Base-by-base conservation (phyloP, 2,113 vertebrate species). In the Hassar affinis region DNA sequence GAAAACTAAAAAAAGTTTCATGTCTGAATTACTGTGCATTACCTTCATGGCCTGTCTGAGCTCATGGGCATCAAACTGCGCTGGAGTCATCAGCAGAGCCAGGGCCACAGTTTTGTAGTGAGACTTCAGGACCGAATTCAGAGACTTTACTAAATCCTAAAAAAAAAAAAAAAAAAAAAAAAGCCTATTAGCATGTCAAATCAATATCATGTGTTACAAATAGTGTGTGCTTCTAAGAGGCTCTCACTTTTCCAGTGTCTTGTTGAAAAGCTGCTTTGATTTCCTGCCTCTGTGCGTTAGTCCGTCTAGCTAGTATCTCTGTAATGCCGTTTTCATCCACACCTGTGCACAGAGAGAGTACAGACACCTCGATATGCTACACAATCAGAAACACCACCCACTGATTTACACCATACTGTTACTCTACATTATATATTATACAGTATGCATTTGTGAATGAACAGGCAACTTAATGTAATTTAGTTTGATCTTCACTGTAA, bases 301-400 rank as follows among this genome's bases (percentile, higher is more conserved):
- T 96, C 88, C 96, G 95, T 87, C 93, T 96, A 69, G 94, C 96
- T 75, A 98, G 81, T 42, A 98, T 90, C 6, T 95, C 93, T 74
- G 96, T 94, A 83, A 98, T 97, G 59, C 93, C 94, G 2, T 93
- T 94, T 93, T 97, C 94, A 86, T 98, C 95, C 83, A 98, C 96
- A 45, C 93, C 97, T 82, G 27, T 25, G 68, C 47, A 83, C 12
- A 82, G 1, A 12, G 5, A 62, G 6, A 51, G 1, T 10, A 47
- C 8, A 38, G 6, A 72, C 18, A 80, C 54, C 5, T 69, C 0
- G 14, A 82, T 10, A 68, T n/a, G 45, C 64, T 38, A 42, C 45
- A 54, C n/a, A 56, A 30, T 11, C 62, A 38, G 20, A 69, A 69
- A 79, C 51, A 74, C 20, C 20, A 84, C n/a, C 59, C 22, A 57